Percentiles rank a stretch among this genome's conserved stretches.
Evolutionary conservation across 2,797 vertebrate genomes (phyloP).

Genomic region (Pangasius djambal): DNA sequence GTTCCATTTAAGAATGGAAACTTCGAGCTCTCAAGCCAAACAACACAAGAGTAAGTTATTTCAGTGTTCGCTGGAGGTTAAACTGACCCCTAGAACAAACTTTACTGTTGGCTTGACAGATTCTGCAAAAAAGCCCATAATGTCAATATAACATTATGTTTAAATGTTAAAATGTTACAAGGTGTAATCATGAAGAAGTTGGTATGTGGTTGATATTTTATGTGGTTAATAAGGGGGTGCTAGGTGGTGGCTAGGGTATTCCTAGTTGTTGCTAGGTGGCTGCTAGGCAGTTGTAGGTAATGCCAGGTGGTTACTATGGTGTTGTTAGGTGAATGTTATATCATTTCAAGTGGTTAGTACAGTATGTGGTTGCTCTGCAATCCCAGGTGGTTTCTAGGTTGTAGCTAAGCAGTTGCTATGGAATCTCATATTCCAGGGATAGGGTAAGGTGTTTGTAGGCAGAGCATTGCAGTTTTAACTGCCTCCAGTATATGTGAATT

Average conservation of each 20-base stretch:
- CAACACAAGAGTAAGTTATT: background rate
- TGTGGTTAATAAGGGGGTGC: background rate
- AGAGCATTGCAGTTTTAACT: background rate
- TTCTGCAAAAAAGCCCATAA: background rate
- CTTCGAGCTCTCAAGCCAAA: background rate
- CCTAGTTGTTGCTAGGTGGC: background rate
- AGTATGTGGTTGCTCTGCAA: background rate
- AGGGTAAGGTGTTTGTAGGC: background rate
- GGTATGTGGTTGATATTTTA: background rate
- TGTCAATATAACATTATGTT: background rate
- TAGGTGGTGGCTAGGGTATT: background rate
- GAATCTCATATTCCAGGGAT: background rate
- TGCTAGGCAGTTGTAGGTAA: background rate
- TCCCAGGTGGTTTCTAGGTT: background rate
- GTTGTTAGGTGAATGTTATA: background rate
- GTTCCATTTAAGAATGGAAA: background rate
- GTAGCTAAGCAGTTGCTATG: background rate
- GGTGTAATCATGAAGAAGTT: background rate
- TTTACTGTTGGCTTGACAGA: background rate
- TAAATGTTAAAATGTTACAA: background rate
- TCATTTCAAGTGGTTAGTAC: background rate
- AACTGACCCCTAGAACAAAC: background rate
- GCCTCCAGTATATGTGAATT: background rate
- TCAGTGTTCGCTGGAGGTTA: background rate
- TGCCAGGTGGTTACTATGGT: background rate